phyloP scores from a whole-genome alignment of 1,140 invertebrate species.

The Caenorhabditis elegans region DNA sequence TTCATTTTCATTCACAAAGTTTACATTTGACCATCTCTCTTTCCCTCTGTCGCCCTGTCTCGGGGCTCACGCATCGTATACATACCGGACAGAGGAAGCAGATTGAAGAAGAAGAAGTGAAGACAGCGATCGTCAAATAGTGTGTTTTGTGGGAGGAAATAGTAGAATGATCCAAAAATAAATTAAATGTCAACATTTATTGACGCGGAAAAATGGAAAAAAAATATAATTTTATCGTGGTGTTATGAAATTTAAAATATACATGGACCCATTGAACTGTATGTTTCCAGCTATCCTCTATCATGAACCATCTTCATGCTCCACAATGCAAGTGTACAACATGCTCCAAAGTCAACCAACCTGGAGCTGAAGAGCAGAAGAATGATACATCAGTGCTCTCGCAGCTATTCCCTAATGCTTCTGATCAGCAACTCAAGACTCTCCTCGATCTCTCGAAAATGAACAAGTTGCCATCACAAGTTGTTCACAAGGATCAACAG shows the following conservation, averaged over 20 bases:
- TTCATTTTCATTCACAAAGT: neutral
- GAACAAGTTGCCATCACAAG: neutral
- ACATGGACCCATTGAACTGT: too few species aligned
- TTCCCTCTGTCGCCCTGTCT: neutral
- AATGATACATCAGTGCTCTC: neutral
- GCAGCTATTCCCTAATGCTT: neutral
- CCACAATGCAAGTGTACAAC: neutral
- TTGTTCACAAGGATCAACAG: neutral
- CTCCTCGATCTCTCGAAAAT: constrained; percentile 1
- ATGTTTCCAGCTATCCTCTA: constrained; percentile 23
- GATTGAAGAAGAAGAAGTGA: neutral
- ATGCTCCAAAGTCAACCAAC: neutral
- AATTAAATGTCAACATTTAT: constrained; percentile 16
- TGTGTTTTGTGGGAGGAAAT: neutral
- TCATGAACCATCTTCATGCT: constrained; percentile 23
- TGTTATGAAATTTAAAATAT: too few species aligned
- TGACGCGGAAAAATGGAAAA: too few species aligned
- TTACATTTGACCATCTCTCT: constrained; percentile 1
- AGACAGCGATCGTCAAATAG: neutral
- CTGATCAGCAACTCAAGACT: neutral
- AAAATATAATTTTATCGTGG: too few species aligned
- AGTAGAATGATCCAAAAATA: neutral
- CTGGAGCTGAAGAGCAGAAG: neutral
- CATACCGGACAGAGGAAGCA: neutral
- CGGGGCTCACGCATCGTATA: neutral